phyloP scores from a whole-genome alignment of 2,113 vertebrate genomes.

The Saccopteryx leptura region DNA sequence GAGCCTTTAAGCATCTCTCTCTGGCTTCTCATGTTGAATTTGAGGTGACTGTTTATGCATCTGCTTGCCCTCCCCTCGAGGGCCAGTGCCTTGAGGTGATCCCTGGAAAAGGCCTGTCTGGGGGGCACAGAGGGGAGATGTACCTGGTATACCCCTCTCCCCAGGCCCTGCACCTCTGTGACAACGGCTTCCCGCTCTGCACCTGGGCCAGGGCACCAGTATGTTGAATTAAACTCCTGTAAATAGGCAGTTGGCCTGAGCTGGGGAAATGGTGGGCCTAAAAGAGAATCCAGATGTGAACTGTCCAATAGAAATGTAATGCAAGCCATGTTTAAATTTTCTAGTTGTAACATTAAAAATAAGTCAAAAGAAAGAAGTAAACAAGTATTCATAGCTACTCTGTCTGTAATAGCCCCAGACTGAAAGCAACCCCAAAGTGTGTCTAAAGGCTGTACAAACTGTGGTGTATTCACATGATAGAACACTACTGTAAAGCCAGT shows the following conservation, averaged over 20 bases:
- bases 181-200: background rate
- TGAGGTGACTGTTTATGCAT: background rate
- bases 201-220: background rate
- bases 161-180: background rate
- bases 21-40: background rate
- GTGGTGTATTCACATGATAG: too few species aligned
- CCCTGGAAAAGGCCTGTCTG: background rate
- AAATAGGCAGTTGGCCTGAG: background rate
- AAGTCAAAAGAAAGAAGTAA: background rate
- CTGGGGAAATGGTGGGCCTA: background rate
- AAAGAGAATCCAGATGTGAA: background rate
- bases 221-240: conserved; percentile 22
- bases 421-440: background rate
- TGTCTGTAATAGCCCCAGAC: background rate
- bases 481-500: too few species aligned
- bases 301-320: background rate
- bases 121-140: background rate
- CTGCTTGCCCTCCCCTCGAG: background rate
- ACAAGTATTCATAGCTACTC: background rate
- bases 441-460: background rate
- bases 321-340: background rate
- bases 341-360: background rate
- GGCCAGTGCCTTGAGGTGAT: background rate
- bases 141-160: background rate
- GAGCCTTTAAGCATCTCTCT: background rate